phyloP scores from a whole-genome alignment of 1,140 invertebrate species.

The Papilio polytes region DNA sequence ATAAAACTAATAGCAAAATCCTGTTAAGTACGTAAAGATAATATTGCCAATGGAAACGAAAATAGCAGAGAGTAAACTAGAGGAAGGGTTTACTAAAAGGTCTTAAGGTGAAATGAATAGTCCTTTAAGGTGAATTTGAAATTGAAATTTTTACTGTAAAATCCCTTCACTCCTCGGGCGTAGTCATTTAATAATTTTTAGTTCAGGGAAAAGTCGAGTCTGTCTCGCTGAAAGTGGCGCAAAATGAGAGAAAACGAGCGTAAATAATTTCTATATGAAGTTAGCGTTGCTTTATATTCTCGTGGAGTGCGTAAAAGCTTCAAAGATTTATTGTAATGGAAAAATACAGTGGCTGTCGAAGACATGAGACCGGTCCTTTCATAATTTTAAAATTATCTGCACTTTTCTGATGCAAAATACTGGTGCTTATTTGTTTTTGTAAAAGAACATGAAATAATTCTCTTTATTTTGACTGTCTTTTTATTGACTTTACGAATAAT shows the following conservation, averaged over 20 bases:
- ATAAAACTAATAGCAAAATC: constrained; percentile 47
- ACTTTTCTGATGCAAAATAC: not conserved
- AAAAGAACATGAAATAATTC: not conserved
- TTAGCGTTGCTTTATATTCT: constrained; percentile 23
- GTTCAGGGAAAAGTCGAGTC: not conserved
- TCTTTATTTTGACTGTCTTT: too few relatives aligned
- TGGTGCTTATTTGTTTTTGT: not conserved
- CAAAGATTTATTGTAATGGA: constrained; percentile 30
- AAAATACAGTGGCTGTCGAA: constrained; percentile 23
- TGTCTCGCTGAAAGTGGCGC: not conserved
- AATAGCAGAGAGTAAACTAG: constrained; percentile 39
- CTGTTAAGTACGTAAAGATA: constrained; percentile 48
- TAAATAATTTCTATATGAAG: constrained; percentile 38
- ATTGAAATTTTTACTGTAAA: constrained; percentile 25
- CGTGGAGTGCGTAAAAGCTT: constrained; percentile 35
- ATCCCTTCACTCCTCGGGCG: not conserved
- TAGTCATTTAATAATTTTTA: not conserved
- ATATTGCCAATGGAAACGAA: constrained; percentile 37
- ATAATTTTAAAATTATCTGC: constrained; percentile 25
- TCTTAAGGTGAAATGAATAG: constrained; percentile 28
- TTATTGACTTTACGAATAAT: too few relatives aligned
- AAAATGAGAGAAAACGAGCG: constrained; percentile 22
- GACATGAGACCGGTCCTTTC: constrained; percentile 1
- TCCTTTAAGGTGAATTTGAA: constrained; percentile 29
- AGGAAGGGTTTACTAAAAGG: constrained; percentile 23